Conservation (phyloP, 2,888 invertebrate species). For the Phaedon cochleariae region DNA sequence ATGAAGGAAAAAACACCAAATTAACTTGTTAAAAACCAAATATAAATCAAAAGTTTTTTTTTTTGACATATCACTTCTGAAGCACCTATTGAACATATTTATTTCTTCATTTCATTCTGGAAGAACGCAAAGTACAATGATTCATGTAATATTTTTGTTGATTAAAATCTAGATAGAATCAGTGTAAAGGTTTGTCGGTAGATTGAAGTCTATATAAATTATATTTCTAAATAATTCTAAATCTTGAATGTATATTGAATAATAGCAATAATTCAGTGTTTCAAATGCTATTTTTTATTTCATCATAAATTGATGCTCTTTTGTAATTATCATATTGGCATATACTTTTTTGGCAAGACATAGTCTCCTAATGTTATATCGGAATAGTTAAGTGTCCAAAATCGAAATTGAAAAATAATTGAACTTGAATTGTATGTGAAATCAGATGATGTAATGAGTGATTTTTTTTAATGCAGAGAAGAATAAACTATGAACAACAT, state of each 20-base stretch:
- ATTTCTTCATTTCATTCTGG: constrained; percentile 26
- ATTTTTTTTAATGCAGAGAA: background rate
- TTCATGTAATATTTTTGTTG: constrained; percentile 28
- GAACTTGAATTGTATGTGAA: background rate
- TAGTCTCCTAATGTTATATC: no score
- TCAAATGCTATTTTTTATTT: constrained; percentile 25
- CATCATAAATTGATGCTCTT: background rate
- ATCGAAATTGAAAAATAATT: background rate
- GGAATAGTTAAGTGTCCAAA: background rate
- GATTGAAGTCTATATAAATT: constrained; percentile 52
- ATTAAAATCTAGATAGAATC: constrained; percentile 47
- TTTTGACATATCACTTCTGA: constrained; percentile 50
- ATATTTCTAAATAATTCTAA: constrained; percentile 55
- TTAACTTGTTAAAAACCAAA: constrained; percentile 40
- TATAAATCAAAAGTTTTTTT: constrained; percentile 45
- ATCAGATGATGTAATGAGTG: background rate
- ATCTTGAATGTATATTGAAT: constrained; percentile 43
- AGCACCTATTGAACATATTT: constrained; percentile 41
- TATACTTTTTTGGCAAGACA: background rate
- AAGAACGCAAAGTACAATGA: constrained; percentile 37
- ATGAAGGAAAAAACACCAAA: constrained; percentile 43
- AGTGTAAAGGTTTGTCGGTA: constrained; percentile 54
- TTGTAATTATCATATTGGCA: background rate
- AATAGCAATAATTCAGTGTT: constrained; percentile 60
- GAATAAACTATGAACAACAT: background rate